Conservation (phyloP, 2,797 vertebrate species). For the Tragelaphus eurycerus region DNA sequence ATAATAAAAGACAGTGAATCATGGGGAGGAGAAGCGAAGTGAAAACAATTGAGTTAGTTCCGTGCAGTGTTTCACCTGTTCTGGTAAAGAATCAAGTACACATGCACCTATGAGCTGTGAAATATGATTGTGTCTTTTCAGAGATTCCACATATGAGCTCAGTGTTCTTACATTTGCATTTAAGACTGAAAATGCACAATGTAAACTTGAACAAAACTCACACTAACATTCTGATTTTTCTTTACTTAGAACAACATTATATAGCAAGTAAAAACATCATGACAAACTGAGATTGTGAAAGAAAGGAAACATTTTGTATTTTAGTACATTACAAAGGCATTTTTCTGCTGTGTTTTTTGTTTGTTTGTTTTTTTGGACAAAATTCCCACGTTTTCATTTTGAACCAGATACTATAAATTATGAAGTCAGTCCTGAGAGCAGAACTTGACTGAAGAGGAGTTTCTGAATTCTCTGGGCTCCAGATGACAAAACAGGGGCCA, state of each 20-base stretch:
- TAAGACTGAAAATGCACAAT: not conserved
- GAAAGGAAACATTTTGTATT: not conserved
- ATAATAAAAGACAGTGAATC: not conserved
- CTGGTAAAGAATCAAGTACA: not conserved
- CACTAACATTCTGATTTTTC: not conserved
- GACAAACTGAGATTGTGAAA: not conserved
- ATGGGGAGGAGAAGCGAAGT: not conserved
- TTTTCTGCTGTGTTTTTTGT: not conserved
- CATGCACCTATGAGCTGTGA: accelerated
- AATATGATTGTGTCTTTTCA: not conserved
- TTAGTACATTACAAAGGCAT: not conserved
- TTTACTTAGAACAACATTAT: not conserved
- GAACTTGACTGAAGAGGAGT: not conserved
- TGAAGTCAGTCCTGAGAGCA: not conserved
- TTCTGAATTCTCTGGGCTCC: not conserved
- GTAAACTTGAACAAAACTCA: not conserved
- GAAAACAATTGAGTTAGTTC: not conserved
- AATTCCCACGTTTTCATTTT: not conserved
- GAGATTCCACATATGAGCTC: not conserved
- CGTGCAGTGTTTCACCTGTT: not conserved
- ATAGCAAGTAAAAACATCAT: not conserved
- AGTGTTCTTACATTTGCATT: not conserved
- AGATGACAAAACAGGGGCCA: not conserved
- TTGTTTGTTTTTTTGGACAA: not conserved
- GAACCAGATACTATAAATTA: not conserved